Conservation (phyloP, 2,797 vertebrate species). For the Tragopan temminckii region DNA sequence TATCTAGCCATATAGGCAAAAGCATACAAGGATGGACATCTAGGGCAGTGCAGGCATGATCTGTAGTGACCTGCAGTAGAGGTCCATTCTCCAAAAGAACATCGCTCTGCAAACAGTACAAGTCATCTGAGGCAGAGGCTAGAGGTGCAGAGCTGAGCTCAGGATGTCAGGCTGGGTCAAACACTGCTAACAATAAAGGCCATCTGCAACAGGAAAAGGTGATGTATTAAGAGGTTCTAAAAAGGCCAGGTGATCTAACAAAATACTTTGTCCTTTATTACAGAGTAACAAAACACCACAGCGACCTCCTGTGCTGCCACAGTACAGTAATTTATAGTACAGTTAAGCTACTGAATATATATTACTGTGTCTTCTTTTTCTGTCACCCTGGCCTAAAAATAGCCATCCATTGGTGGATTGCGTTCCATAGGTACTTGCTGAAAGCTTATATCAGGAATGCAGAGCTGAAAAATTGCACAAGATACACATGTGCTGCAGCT, state of each 20-base stretch:
- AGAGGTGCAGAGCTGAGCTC: neutral
- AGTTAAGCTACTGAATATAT: neutral
- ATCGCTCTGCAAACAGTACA: neutral
- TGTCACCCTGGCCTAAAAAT: neutral
- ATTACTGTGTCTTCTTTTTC: neutral
- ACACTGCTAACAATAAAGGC: neutral
- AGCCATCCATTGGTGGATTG: neutral
- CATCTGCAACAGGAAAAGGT: neutral
- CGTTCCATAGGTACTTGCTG: neutral
- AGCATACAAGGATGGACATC: neutral
- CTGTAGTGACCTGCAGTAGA: neutral
- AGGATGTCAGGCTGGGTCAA: neutral
- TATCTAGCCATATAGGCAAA: neutral
- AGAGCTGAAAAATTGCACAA: neutral
- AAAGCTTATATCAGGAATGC: neutral
- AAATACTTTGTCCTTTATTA: neutral
- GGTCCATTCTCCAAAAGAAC: neutral
- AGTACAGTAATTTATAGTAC: neutral
- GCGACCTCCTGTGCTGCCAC: neutral
- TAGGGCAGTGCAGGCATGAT: too few relatives aligned
- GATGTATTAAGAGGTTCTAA: rapidly evolving
- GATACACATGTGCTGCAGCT: neutral
- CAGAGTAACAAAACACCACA: neutral
- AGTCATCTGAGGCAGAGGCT: neutral
- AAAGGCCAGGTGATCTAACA: neutral